These are phyloP conservation scores for Todiramphus saurophagus DNA, from an alignment of 2,113 vertebrate genomes.

Conservation along the genomic window DNA sequence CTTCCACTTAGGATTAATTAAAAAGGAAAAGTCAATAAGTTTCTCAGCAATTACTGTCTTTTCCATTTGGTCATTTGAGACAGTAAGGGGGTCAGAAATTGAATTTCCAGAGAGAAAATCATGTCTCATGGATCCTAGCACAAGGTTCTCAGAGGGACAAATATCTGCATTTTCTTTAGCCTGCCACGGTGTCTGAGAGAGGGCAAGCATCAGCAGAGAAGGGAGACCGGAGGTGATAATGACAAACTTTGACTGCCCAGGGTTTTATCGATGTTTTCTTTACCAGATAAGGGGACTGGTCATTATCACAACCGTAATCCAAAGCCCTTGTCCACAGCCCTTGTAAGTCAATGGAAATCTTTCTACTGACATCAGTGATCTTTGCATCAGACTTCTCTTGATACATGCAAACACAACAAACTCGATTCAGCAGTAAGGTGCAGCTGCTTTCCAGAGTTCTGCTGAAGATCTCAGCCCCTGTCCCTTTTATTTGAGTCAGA, in stretches of 20 bases:
- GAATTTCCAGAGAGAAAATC: conserved; percentile 53
- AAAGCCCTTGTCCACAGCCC: background rate
- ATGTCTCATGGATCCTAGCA: conserved; percentile 5
- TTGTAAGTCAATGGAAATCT: background rate
- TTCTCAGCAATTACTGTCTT: conserved; percentile 50
- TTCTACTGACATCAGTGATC: background rate
- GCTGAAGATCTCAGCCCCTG: background rate
- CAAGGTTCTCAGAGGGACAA: background rate
- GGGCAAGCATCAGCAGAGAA: background rate
- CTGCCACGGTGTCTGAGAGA: background rate
- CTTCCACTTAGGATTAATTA: conserved; percentile 70
- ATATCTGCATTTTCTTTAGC: background rate
- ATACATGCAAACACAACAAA: background rate
- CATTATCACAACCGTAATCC: background rate
- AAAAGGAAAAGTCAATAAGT: conserved; percentile 61
- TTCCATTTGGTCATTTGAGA: conserved; percentile 34
- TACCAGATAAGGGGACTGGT: background rate
- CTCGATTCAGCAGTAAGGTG: background rate
- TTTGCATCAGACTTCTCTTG: background rate
- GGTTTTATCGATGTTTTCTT: background rate
- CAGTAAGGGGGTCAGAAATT: conserved; percentile 25
- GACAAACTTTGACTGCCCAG: background rate
- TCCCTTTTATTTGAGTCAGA: background rate
- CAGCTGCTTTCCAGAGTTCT: background rate
- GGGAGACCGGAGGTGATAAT: background rate